Conservation (phyloP, 2,797 vertebrate genomes). For the Pangasius macronema region DNA sequence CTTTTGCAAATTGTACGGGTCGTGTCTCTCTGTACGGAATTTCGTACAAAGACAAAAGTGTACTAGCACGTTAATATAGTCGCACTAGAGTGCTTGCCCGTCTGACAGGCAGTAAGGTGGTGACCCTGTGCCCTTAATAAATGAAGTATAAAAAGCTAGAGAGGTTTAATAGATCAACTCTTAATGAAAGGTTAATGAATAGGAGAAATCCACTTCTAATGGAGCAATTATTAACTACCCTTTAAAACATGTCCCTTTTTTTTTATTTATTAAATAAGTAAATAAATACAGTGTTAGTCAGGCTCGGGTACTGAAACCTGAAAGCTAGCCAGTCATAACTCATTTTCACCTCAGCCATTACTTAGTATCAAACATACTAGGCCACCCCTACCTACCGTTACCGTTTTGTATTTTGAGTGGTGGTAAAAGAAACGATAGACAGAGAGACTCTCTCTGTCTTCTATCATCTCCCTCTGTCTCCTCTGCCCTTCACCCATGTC, state of each 20-base stretch:
- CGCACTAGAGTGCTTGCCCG: conserved; percentile 40
- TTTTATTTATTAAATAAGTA: neutral
- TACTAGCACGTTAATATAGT: too few relatives aligned
- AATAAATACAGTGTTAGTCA: neutral
- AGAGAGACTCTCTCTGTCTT: conserved; percentile 23
- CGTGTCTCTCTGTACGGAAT: too few relatives aligned
- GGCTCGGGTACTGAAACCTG: neutral
- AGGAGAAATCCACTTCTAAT: neutral
- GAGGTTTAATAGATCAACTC: conserved; percentile 40
- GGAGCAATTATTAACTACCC: conserved; percentile 1
- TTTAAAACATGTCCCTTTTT: neutral
- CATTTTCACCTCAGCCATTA: conserved; percentile 29
- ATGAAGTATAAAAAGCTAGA: neutral
- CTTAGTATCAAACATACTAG: too few relatives aligned
- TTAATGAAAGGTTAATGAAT: conserved; percentile 18
- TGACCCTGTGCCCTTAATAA: conserved; percentile 19
- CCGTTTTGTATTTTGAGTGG: too few relatives aligned
- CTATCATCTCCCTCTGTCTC: conserved; percentile 58
- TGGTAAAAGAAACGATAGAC: too few relatives aligned
- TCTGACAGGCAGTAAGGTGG: neutral
- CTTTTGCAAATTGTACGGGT: neutral
- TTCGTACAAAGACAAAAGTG: too few relatives aligned
- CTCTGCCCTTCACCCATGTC: conserved; percentile 69
- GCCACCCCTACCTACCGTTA: too few relatives aligned
- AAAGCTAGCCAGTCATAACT: conserved; percentile 6